These are phyloP conservation scores for Chymomyza caudatula DNA, from an alignment of 2,888 invertebrate genomes.

Conservation along the genomic window DNA sequence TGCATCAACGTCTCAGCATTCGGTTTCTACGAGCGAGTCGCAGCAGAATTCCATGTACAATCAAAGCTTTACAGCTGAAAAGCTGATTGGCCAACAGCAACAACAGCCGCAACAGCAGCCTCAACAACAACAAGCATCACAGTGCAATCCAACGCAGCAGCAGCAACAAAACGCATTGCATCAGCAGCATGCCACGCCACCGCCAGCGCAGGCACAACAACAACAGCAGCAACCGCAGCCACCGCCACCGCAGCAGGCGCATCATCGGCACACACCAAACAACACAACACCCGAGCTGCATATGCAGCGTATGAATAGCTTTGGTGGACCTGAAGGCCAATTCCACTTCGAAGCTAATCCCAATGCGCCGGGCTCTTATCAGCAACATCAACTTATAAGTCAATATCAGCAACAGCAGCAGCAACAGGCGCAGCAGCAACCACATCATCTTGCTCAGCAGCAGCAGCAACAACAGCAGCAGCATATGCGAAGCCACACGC, in stretches of 20 bases:
- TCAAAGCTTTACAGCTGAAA: constrained; percentile 76
- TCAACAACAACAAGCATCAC: constrained; percentile 19
- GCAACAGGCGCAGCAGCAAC: constrained; percentile 55
- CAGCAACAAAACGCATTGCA: constrained; percentile 54
- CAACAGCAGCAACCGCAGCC: constrained; percentile 50
- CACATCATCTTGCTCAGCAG: constrained; percentile 66
- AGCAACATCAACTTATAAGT: constrained; percentile 74
- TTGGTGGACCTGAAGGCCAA: constrained; percentile 68
- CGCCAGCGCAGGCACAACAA: constrained; percentile 42
- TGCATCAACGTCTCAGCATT: constrained; percentile 75
- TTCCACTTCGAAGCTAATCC: constrained; percentile 74
- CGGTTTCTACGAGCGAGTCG: constrained; percentile 76
- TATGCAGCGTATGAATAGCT: constrained; percentile 75
- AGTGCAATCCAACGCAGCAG: constrained; percentile 18
- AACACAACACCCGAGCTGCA: constrained; percentile 65
- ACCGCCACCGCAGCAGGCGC: constrained; percentile 33
- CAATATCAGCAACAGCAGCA: constrained; percentile 75
- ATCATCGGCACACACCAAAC: constrained; percentile 71
- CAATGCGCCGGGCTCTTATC: constrained; percentile 63
- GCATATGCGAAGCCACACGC: constrained; percentile 63
- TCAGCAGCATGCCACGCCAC: constrained; percentile 58
- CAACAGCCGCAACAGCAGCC: constrained; percentile 53
- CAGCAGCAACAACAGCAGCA: constrained; percentile 65
- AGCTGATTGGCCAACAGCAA: constrained; percentile 67
- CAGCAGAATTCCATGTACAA: constrained; percentile 77